A percentile compares a stretch with the other conserved stretches of the same genome.
phyloP scores from a whole-genome alignment of 2,888 invertebrate species.

The Trachelus stipa region DNA sequence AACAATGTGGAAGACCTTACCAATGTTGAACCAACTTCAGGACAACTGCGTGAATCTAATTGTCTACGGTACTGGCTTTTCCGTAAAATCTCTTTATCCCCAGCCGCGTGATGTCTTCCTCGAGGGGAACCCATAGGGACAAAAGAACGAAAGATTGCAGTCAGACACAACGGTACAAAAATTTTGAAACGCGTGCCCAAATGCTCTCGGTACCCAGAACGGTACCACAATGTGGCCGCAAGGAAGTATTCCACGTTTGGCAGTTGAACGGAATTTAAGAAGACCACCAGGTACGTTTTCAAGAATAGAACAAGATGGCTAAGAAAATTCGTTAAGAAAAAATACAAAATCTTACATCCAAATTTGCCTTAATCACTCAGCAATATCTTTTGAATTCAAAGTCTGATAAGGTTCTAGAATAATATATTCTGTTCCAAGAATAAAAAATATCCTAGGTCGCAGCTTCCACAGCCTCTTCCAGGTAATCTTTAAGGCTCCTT shows the following conservation, averaged over 20 bases:
- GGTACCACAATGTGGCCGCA: constrained; percentile 1
- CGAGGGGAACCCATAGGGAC: constrained; percentile 5
- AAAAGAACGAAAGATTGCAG: neutral
- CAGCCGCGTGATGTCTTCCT: constrained; percentile 43
- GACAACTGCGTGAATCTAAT: constrained; percentile 54
- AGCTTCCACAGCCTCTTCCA: neutral
- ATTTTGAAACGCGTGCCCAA: constrained; percentile 15
- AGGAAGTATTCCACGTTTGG: constrained; percentile 1
- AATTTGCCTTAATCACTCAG: neutral
- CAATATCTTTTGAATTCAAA: neutral
- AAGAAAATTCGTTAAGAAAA: neutral
- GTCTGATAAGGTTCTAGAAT: neutral
- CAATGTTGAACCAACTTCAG: constrained; percentile 53
- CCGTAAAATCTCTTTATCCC: constrained; percentile 30
- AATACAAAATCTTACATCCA: neutral
- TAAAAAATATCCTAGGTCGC: neutral
- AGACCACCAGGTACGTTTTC: neutral
- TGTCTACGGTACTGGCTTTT: constrained; percentile 39
- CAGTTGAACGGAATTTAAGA: neutral
- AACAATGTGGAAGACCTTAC: constrained; percentile 23
- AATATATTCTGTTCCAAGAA: neutral
- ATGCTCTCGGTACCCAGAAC: constrained; percentile 3
- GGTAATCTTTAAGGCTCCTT: neutral
- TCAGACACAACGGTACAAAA: neutral
- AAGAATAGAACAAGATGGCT: neutral